These are phyloP conservation scores for Saxicola maurus DNA, from an alignment of 2,797 vertebrate genomes.

Conservation along the genomic window DNA sequence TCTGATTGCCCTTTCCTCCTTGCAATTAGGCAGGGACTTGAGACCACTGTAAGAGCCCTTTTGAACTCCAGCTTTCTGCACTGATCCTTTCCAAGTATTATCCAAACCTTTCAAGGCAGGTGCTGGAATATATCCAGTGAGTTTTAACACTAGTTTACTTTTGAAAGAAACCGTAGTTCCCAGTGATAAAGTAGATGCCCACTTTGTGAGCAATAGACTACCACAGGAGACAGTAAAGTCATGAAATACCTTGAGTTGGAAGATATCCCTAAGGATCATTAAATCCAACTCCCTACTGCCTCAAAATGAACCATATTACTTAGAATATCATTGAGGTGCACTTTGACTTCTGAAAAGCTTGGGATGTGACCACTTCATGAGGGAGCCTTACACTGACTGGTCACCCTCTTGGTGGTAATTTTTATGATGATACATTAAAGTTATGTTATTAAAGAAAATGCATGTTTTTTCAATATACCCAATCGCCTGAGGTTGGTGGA, in stretches of 20 bases:
- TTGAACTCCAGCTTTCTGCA: not conserved
- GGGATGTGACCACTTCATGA: not conserved
- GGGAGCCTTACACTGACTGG: rapidly evolving
- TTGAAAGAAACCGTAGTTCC: rapidly evolving
- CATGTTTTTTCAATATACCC: not conserved
- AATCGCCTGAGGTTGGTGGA: not conserved
- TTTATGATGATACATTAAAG: not conserved
- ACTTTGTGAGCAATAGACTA: not conserved
- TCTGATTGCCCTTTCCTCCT: not conserved
- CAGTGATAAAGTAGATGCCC: not conserved
- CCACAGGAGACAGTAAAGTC: not conserved
- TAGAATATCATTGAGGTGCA: not conserved
- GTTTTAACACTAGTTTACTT: not conserved
- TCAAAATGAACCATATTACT: not conserved
- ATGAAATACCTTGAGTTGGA: not conserved
- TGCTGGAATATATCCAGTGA: not conserved
- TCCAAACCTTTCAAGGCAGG: not conserved
- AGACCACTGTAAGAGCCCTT: not conserved
- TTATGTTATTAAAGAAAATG: not conserved
- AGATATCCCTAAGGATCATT: not conserved
- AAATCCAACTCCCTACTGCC: not conserved
- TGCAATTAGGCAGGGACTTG: not conserved
- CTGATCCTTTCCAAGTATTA: not conserved
- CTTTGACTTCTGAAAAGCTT: not conserved
- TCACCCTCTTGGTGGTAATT: not conserved